Evolutionary conservation across 2,888 invertebrate species (phyloP).

Genomic region (Petrophora chlorosata): DNA sequence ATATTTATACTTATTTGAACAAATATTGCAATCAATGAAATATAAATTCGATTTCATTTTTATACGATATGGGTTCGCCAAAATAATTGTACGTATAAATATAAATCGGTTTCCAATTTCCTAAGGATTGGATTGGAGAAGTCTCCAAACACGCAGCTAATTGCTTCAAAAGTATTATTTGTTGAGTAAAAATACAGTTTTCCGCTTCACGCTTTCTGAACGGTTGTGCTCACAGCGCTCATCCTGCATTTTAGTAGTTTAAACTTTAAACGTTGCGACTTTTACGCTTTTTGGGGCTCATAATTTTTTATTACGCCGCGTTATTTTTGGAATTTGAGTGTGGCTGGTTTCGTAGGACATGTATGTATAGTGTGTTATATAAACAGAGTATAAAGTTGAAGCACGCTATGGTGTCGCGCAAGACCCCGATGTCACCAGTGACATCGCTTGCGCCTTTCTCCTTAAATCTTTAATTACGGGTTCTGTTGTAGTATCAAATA

Average conservation of each 20-base stretch:
- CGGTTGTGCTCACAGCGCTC: conserved; percentile 23
- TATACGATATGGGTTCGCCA: too few species aligned
- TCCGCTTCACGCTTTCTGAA: conserved; percentile 24
- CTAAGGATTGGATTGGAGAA: too few species aligned
- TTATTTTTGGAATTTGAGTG: conserved; percentile 32
- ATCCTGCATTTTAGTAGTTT: conserved; percentile 37
- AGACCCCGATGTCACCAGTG: too few species aligned
- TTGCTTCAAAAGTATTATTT: conserved; percentile 21
- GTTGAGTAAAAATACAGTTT: conserved; percentile 32
- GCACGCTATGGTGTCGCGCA: conserved; percentile 29
- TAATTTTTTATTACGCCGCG: conserved; percentile 36
- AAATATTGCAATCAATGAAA: too few species aligned
- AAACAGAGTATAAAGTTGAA: conserved; percentile 16
- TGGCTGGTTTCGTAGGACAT: conserved; percentile 23
- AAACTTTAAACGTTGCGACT: conserved; percentile 37
- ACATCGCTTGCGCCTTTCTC: conserved; percentile 45
- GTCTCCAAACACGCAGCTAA: conserved; percentile 13
- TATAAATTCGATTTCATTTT: too few species aligned
- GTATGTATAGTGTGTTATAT: conserved; percentile 30
- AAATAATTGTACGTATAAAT: too few species aligned
- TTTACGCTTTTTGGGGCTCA: conserved; percentile 32
- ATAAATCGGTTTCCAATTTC: too few species aligned
- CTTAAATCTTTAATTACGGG: conserved; percentile 63
- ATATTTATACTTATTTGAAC: too few species aligned
- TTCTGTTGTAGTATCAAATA: too few species aligned